Evolutionary conservation across 1,140 invertebrate species (phyloP), one percentile per base, ranked within the genome.

Genomic region (Camponotus pennsylvanicus): DNA sequence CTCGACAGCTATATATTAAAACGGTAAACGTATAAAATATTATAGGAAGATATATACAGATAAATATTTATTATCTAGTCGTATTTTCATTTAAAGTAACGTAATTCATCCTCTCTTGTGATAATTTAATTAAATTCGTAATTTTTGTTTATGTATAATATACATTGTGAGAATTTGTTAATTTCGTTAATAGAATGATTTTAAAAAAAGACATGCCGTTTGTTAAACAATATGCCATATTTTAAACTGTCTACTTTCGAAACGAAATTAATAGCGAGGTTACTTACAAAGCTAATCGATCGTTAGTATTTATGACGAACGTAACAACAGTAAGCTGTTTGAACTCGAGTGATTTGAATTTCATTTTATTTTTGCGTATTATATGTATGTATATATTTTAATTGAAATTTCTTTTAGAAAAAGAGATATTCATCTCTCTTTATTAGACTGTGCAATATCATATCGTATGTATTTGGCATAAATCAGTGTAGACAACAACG

Each of bases 401-500:
- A 15, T 11, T n/a, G 0, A 6, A 4, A 61, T 37, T 52, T 82
- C 21, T 37, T 18, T 9, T 7, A 21, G 18, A 57, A 37, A 80
- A 70, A 18, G 8, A 67, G n/a, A 40, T 8, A 55, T 6, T 55
- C 0, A 73, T 13, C 34, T 40, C 1, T 34, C 21, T 11, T 63
- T 71, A 66, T 85, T 49, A 21, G 3, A 11, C 52, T 57, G 34
- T 27, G 32, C 42, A 32, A 66, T 76, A 89, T 89, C 32, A 21
- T 69, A 70, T 86, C 57, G 13, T 9, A 32, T 15, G 9, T 59
- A 42, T 3, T 40, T 37, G 34, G 21, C 64, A 0, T 21, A 77
- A 27, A 86, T 63, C n/a, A 34, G 64, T 85, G 57, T 71, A 76
- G 84, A 83, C 85, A 87, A 89, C 59, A 27, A 70, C 64, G 70